A percentile compares a stretch with the other conserved stretches of the same genome.
These are phyloP conservation scores for Lasiommata megera DNA, from an alignment of 2,888 invertebrate genomes.

Conservation along the genomic window DNA sequence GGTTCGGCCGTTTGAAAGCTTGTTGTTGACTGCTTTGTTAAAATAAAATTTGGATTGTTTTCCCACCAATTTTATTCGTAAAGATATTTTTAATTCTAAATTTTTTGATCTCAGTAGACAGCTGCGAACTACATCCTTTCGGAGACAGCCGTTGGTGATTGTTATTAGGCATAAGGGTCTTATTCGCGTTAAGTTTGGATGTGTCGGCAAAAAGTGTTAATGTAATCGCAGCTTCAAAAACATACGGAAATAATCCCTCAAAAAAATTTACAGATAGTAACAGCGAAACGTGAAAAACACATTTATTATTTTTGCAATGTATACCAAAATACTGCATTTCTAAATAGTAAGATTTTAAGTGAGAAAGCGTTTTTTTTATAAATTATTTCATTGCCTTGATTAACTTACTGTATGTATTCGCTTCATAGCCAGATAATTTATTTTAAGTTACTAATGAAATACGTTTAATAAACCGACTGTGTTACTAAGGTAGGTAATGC, in stretches of 20 bases:
- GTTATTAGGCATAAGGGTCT: constrained; percentile 60
- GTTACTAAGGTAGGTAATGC: constrained; percentile 73
- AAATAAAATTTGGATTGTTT: constrained; percentile 38
- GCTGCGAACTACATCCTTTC: constrained; percentile 67
- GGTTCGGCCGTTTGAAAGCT: constrained; percentile 61
- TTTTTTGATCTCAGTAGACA: constrained; percentile 75
- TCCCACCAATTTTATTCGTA: constrained; percentile 54
- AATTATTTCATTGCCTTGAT: constrained; percentile 48
- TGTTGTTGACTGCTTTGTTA: constrained; percentile 66
- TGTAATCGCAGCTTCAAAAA: constrained; percentile 46
- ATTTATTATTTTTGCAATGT: constrained; percentile 65
- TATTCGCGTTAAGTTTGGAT: constrained; percentile 70
- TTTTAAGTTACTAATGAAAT: constrained; percentile 57
- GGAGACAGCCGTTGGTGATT: constrained; percentile 68
- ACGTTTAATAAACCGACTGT: constrained; percentile 65
- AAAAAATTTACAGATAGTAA: constrained; percentile 32
- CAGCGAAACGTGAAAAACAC: constrained; percentile 64
- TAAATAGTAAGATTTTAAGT: constrained; percentile 74
- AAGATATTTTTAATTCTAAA: constrained; percentile 59
- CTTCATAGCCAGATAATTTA: constrained; percentile 63
- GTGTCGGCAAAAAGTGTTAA: constrained; percentile 67
- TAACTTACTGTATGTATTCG: constrained; percentile 49
- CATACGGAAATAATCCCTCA: constrained; percentile 36
- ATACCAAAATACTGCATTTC: constrained; percentile 81
- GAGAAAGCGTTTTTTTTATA: constrained; percentile 58